Evolutionary conservation across 2,113 vertebrate genomes (phyloP).

Genomic region (Ictidomys tridecemlineatus): DNA sequence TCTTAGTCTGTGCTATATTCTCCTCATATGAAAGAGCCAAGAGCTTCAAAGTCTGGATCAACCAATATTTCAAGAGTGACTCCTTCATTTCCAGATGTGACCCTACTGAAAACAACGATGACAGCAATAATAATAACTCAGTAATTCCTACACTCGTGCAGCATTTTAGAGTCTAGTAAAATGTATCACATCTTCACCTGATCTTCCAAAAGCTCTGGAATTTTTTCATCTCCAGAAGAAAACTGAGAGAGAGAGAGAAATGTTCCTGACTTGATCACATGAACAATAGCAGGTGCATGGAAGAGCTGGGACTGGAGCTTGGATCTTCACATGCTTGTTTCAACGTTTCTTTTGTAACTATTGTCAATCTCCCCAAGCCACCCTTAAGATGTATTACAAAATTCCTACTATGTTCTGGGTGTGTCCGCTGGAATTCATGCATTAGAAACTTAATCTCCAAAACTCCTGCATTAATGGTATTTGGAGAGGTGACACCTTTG

Average conservation of each 20-base stretch:
- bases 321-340: background rate
- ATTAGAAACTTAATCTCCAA: background rate
- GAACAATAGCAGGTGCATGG: background rate
- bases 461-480: background rate
- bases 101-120: background rate
- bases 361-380: background rate
- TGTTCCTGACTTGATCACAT: background rate
- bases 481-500: background rate
- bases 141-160: background rate
- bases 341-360: background rate
- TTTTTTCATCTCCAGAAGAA: background rate
- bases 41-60: background rate
- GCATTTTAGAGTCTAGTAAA: background rate
- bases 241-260: background rate
- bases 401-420: background rate
- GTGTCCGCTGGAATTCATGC: background rate
- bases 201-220: background rate
- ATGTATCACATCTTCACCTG: background rate
- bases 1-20: background rate
- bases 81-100: background rate
- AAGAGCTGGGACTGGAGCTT: background rate
- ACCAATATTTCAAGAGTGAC: background rate
- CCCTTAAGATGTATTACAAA: background rate
- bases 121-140: background rate
- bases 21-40: background rate